Evolutionary conservation across 2,797 vertebrate species (phyloP).

Genomic region (Crocodylus rhombifer): DNA sequence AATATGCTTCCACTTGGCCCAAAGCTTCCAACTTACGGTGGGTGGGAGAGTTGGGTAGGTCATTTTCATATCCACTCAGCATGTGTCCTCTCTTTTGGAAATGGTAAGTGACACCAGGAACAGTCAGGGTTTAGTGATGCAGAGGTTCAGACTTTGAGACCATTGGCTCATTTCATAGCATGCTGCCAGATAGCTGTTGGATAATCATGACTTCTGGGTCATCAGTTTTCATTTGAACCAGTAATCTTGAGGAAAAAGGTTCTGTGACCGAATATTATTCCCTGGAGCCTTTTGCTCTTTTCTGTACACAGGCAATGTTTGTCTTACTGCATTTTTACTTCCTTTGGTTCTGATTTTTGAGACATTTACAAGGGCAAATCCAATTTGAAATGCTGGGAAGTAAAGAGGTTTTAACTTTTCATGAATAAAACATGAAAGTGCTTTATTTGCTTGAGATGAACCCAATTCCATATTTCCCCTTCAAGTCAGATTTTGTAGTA

Average conservation of each 20-base stretch:
- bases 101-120: neutral
- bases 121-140: neutral
- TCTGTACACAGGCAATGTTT: constrained; percentile 8
- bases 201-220: neutral
- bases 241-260: neutral
- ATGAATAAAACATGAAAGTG: constrained; percentile 78
- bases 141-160: neutral
- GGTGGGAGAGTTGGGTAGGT: neutral
- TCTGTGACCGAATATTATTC: neutral
- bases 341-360: constrained; percentile 31
- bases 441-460: constrained; percentile 66
- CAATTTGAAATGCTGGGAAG: constrained; percentile 63
- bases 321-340: neutral
- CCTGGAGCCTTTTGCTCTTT: constrained; percentile 1
- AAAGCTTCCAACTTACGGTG: neutral
- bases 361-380: constrained; percentile 55
- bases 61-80: neutral
- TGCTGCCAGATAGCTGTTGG: neutral
- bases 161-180: neutral
- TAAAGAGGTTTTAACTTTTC: constrained; percentile 60
- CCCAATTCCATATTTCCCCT: constrained; percentile 55
- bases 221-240: neutral
- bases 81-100: neutral
- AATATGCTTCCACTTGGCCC: neutral
- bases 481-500: constrained; percentile 52